phyloP scores from a whole-genome alignment of 2,888 invertebrate genomes.

The Taenaris catops region DNA sequence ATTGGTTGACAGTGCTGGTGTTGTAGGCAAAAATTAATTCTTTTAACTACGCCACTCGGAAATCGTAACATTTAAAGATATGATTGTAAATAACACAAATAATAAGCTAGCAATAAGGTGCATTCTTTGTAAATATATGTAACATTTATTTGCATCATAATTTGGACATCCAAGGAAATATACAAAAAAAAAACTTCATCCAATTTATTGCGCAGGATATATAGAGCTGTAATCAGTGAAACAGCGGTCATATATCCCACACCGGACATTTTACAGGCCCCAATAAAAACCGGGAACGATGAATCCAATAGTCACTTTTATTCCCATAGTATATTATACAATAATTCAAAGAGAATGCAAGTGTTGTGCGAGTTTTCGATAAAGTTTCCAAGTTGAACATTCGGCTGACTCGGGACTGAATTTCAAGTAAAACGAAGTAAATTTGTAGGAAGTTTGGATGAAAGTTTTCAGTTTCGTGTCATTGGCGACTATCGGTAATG shows the following conservation, averaged over 20 bases:
- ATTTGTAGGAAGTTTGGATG: slow-evolving; percentile 33
- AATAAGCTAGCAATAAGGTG: no score
- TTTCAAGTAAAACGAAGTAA: slow-evolving; percentile 45
- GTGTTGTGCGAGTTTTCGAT: slow-evolving; percentile 28
- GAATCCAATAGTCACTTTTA: slow-evolving; percentile 51
- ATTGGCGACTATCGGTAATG: slow-evolving; percentile 33
- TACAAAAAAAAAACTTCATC: slow-evolving; percentile 2
- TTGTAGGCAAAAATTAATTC: no score
- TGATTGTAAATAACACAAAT: no score
- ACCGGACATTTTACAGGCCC: slow-evolving; percentile 41
- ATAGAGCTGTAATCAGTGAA: slow-evolving; percentile 8
- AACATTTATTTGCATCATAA: no score
- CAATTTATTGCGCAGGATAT: slow-evolving; percentile 5
- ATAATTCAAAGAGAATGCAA: slow-evolving; percentile 61
- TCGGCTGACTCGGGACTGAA: slow-evolving; percentile 38
- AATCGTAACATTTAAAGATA: no score
- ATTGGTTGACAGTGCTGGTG: no score
- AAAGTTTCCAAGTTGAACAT: no score
- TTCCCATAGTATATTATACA: slow-evolving; percentile 52
- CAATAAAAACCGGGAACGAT: slow-evolving; percentile 58
- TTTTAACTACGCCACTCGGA: no score
- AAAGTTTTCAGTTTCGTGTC: slow-evolving; percentile 33
- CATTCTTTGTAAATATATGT: no score
- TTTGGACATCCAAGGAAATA: no score
- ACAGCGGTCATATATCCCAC: slow-evolving; percentile 3